These are phyloP conservation scores for Drosophila bunnanda DNA, from an alignment of 2,888 invertebrate species.

Conservation along the genomic window DNA sequence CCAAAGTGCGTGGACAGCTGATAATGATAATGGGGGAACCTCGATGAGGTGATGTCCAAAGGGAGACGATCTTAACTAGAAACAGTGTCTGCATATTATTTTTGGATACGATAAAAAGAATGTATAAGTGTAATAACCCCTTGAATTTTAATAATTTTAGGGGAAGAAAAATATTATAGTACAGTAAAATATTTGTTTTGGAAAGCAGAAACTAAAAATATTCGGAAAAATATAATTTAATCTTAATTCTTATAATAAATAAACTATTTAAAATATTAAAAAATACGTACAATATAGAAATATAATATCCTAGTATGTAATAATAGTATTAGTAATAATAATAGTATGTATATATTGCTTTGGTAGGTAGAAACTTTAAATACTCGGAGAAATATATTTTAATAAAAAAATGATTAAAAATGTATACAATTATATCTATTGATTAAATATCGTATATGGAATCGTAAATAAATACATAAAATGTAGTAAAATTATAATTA, in stretches of 20 bases:
- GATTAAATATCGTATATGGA: neutral
- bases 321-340: too few species aligned
- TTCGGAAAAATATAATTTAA: too few species aligned
- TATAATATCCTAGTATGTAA: too few species aligned
- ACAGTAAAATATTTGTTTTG: neutral
- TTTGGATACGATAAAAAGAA: neutral
- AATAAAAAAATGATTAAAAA: neutral
- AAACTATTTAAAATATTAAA: too few species aligned
- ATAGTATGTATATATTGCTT: too few species aligned
- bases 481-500: neutral
- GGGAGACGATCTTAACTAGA: conserved; percentile 1
- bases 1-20: conserved; percentile 30
- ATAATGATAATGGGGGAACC: conserved; percentile 15
- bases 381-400: too few species aligned
- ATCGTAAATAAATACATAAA: neutral
- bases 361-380: too few species aligned
- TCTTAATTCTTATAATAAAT: too few species aligned
- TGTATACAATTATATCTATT: neutral
- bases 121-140: too few species aligned
- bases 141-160: neutral
- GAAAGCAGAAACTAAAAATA: neutral
- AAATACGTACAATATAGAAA: too few species aligned
- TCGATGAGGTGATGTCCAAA: neutral
- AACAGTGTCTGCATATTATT: neutral
- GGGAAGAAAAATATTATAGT: neutral